Conservation (phyloP, 2,797 vertebrate genomes). For the Calcarius lapponicus region DNA sequence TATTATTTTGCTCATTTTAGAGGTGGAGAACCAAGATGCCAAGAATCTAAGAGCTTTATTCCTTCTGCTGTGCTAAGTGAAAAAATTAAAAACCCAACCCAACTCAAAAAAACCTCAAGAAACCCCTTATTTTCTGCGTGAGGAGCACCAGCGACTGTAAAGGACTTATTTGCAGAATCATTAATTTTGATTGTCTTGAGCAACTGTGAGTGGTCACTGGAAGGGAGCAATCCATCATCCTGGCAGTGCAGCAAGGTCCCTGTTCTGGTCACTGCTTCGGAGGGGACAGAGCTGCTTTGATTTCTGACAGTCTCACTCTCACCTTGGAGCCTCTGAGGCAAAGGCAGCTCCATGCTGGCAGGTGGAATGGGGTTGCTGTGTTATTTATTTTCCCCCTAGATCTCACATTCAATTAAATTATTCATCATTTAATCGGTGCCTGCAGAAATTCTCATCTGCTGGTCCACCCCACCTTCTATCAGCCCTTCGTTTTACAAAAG, state of each 20-base stretch:
- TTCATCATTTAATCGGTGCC: neutral
- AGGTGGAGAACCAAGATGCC: neutral
- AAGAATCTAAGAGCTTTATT: neutral
- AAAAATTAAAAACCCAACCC: neutral
- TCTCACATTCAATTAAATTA: neutral
- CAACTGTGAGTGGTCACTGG: conserved; percentile 3
- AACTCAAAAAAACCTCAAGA: neutral
- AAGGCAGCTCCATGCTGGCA: neutral
- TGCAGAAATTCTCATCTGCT: neutral
- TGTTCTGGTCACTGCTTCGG: neutral
- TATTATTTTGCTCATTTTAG: neutral
- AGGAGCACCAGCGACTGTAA: neutral
- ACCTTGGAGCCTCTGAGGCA: neutral
- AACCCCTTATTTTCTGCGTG: neutral
- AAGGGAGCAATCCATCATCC: conserved; percentile 47
- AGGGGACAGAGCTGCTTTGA: neutral
- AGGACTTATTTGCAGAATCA: neutral
- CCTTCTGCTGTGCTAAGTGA: neutral
- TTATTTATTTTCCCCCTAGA: neutral
- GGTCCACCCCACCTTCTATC: neutral
- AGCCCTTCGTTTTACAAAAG: neutral
- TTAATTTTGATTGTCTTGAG: conserved; percentile 47
- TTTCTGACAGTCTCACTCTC: neutral
- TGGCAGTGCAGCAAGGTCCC: conserved; percentile 26
- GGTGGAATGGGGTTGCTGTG: fast-evolving